Conservation (phyloP, 2,888 invertebrate species). For the Hemithea aestivaria region DNA sequence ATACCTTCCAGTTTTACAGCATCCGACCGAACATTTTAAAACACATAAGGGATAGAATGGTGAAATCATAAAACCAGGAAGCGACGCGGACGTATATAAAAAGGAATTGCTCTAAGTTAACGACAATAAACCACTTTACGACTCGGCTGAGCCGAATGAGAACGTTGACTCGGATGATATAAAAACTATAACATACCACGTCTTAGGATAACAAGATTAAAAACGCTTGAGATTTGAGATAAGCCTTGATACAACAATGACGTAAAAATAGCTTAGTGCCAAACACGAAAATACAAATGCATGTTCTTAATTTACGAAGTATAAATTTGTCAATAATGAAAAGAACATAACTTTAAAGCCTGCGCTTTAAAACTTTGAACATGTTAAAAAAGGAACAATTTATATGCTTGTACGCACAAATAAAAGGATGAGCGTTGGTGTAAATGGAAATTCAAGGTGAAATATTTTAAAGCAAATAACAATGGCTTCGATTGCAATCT, state of each 20-base stretch:
- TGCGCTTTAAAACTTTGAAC: too few species aligned
- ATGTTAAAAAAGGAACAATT: too few species aligned
- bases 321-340: too few species aligned
- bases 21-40: constrained; percentile 10
- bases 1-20: not conserved
- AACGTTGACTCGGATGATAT: constrained; percentile 37
- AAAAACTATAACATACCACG: constrained; percentile 23
- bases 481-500: too few species aligned
- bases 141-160: constrained; percentile 37
- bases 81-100: constrained; percentile 47
- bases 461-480: too few species aligned
- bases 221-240: not conserved
- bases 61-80: constrained; percentile 42
- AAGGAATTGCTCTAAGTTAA: constrained; percentile 50
- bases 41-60: constrained; percentile 16
- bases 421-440: too few species aligned
- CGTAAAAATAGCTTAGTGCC: not conserved
- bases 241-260: not conserved
- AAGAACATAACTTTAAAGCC: too few species aligned
- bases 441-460: too few species aligned
- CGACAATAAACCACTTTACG: constrained; percentile 60
- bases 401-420: too few species aligned
- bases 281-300: too few species aligned
- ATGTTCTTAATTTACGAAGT: too few species aligned
- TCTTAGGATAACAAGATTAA: constrained; percentile 17